phyloP scores from a whole-genome alignment of 2,113 vertebrate species.

The Rhinogobius similis region DNA sequence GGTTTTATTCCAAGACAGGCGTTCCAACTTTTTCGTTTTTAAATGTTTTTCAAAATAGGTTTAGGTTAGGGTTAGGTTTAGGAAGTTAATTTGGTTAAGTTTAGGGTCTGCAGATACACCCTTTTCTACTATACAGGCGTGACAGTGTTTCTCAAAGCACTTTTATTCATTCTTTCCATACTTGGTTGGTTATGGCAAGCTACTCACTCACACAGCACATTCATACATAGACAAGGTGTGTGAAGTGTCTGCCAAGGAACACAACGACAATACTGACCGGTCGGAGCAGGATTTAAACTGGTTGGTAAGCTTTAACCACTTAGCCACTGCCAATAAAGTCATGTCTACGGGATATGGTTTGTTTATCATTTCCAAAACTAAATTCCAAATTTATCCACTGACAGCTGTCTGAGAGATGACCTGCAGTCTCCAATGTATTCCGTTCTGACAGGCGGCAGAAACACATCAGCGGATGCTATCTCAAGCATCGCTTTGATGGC shows the following conservation, averaged over 20 bases:
- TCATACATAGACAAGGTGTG: too few relatives aligned
- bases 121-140: too few relatives aligned
- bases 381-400: background rate
- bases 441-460: constrained; percentile 35
- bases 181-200: too few relatives aligned
- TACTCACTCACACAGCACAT: too few relatives aligned
- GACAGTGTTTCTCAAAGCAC: background rate
- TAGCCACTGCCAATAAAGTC: background rate
- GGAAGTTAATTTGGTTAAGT: too few relatives aligned
- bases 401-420: constrained; percentile 29
- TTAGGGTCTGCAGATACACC: too few relatives aligned
- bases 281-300: background rate
- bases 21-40: too few relatives aligned
- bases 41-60: too few relatives aligned
- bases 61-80: too few relatives aligned
- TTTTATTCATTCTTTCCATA: too few relatives aligned
- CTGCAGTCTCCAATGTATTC: constrained; percentile 28
- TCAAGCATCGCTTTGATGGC: constrained; percentile 25
- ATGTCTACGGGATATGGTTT: background rate
- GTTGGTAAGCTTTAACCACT: background rate
- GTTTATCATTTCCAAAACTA: constrained; percentile 8
- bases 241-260: too few relatives aligned
- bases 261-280: background rate
- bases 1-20: too few relatives aligned
- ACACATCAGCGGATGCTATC: constrained; percentile 15